Evolutionary conservation across 2,113 vertebrate species (phyloP).

Genomic region (Megalops atlanticus): DNA sequence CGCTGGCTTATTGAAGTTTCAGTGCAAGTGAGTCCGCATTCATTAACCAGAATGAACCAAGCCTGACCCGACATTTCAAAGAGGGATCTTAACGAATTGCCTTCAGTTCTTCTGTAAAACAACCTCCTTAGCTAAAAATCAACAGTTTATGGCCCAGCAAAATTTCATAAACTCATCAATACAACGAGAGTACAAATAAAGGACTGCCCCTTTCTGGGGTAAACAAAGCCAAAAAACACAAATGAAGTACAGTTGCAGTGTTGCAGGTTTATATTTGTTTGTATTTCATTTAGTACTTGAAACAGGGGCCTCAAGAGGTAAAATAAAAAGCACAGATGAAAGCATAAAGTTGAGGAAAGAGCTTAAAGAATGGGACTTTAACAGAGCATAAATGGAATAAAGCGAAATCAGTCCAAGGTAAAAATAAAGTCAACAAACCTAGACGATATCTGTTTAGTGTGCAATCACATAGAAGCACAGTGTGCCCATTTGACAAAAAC

Average conservation of each 20-base stretch:
- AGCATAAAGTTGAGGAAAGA: too few relatives aligned
- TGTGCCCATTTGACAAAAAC: too few relatives aligned
- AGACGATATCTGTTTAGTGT: too few relatives aligned
- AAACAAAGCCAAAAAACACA: neutral
- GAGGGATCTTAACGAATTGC: neutral
- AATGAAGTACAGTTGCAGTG: neutral
- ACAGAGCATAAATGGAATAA: too few relatives aligned
- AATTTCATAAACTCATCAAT: neutral
- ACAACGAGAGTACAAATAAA: neutral
- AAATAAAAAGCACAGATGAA: too few relatives aligned
- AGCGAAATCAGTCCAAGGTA: too few relatives aligned
- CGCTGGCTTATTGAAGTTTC: constrained; percentile 1
- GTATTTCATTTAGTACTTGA: too few relatives aligned
- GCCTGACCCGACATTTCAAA: neutral
- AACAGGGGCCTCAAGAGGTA: too few relatives aligned
- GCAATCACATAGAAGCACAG: too few relatives aligned
- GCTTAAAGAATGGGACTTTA: too few relatives aligned
- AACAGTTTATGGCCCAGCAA: neutral
- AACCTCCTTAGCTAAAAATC: neutral
- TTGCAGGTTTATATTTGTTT: too few relatives aligned
- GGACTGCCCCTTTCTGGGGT: neutral
- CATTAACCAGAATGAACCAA: constrained; percentile 7
- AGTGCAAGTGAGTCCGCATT: neutral
- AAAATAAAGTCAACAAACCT: too few relatives aligned
- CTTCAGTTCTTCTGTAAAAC: neutral